Percentiles rank a stretch among this genome's conserved stretches.
These are phyloP conservation scores for Apodemia mormo DNA, from an alignment of 2,888 invertebrate genomes.

Conservation along the genomic window DNA sequence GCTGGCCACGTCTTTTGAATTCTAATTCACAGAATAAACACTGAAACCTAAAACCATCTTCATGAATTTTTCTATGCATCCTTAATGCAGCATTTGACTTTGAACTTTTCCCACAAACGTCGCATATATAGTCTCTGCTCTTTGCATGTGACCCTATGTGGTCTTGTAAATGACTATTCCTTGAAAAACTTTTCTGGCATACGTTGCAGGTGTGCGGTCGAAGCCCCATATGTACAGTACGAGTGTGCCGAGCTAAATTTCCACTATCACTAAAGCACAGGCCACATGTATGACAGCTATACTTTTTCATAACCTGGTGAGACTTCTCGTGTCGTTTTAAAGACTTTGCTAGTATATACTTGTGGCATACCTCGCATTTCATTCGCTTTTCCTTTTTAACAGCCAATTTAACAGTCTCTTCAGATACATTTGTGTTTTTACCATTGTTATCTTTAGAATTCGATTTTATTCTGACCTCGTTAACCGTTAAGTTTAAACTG, in stretches of 20 bases:
- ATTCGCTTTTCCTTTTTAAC: conserved; percentile 43
- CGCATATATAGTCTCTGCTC: conserved; percentile 73
- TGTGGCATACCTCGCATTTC: conserved; percentile 65
- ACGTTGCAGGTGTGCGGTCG: conserved; percentile 73
- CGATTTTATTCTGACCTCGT: conserved; percentile 1
- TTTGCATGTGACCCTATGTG: conserved; percentile 74
- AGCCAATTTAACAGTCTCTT: conserved; percentile 25
- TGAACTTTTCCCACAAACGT: conserved; percentile 76
- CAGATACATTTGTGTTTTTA: neutral
- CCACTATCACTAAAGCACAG: conserved; percentile 70
- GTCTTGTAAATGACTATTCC: conserved; percentile 71
- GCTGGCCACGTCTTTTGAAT: conserved; percentile 78
- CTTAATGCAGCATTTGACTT: conserved; percentile 77
- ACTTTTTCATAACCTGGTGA: conserved; percentile 62
- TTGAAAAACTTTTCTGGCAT: conserved; percentile 74
- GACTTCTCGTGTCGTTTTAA: conserved; percentile 72
- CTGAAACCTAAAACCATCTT: conserved; percentile 50
- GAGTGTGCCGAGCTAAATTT: conserved; percentile 76
- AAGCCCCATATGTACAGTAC: conserved; percentile 65
- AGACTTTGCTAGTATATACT: conserved; percentile 47
- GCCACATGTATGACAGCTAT: conserved; percentile 79
- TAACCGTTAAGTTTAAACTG: neutral
- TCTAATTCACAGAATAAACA: conserved; percentile 78
- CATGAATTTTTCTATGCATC: conserved; percentile 70
- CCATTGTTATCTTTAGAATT: neutral